Conservation (phyloP, 1,140 invertebrate species). For the Trichogramma pretiosum region DNA sequence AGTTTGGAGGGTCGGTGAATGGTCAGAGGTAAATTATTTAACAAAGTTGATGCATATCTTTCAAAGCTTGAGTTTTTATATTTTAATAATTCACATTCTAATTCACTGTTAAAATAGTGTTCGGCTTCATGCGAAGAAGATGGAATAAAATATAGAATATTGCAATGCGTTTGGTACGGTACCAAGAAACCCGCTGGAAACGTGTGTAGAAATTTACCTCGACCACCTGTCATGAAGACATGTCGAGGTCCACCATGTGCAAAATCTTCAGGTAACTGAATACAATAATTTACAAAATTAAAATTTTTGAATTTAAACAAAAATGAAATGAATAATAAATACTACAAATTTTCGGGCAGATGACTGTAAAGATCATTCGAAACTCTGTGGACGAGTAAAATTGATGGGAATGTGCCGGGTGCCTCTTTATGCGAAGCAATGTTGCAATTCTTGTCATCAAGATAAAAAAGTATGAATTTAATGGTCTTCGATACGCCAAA, state of each 20-base stretch:
- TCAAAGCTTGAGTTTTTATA: constrained; percentile 10
- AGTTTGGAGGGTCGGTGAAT: constrained; percentile 74
- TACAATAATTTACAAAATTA: constrained; percentile 1
- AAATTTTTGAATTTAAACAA: constrained; percentile 1
- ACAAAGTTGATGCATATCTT: not conserved
- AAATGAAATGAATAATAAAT: constrained; percentile 5
- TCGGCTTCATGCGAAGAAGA: constrained; percentile 62
- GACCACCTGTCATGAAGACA: constrained; percentile 66
- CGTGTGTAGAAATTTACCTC: constrained; percentile 63
- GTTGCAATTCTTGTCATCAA: constrained; percentile 66
- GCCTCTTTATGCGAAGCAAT: constrained; percentile 70
- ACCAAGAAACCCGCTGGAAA: constrained; percentile 72
- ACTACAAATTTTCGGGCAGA: constrained; percentile 38
- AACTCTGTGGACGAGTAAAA: constrained; percentile 70
- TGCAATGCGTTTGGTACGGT: constrained; percentile 82
- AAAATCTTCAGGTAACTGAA: constrained; percentile 31
- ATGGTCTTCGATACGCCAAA: no score
- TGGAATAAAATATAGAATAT: constrained; percentile 71
- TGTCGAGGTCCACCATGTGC: constrained; percentile 63
- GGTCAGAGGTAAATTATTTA: constrained; percentile 66
- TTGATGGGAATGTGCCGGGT: constrained; percentile 75
- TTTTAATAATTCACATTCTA: not conserved
- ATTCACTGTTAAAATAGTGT: constrained; percentile 51
- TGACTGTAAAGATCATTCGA: constrained; percentile 69
- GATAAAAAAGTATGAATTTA: not conserved